Conservation (phyloP, 2,113 vertebrate genomes). For the Onychorhynchus coronatus region DNA sequence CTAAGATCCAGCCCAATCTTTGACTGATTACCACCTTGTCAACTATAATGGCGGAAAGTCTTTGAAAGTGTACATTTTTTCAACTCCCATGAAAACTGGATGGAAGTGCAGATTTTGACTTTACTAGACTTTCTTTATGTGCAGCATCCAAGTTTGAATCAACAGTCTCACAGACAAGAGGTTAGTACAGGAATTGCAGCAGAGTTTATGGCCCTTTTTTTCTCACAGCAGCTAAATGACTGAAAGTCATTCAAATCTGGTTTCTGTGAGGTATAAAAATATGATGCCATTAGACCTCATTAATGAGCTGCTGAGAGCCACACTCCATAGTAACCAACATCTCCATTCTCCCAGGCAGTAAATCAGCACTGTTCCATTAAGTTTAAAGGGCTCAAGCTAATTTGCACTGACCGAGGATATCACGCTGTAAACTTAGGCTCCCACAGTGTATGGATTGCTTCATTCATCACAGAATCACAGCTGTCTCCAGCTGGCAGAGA, state of each 20-base stretch:
- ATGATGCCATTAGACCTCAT: background rate
- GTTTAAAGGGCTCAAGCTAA: background rate
- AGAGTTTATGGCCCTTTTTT: background rate
- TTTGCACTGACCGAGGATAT: background rate
- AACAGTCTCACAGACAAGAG: background rate
- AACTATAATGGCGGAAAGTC: background rate
- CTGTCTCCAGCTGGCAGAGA: background rate
- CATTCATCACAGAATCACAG: background rate
- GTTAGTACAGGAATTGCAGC: background rate
- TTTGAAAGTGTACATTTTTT: background rate
- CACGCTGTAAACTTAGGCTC: background rate
- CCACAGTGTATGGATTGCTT: background rate
- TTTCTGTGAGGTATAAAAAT: conserved; percentile 2
- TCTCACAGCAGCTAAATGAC: background rate
- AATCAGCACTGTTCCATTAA: background rate
- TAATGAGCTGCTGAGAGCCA: conserved; percentile 6
- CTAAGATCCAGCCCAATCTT: background rate
- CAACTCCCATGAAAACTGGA: background rate
- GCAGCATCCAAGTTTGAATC: background rate
- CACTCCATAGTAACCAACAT: background rate
- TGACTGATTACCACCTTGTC: background rate
- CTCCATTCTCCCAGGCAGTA: background rate
- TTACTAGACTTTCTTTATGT: background rate
- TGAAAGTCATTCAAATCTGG: background rate
- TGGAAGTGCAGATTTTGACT: background rate